Conservation (phyloP, 2,113 vertebrate genomes). For the Pangasianodon hypophthalmus region DNA sequence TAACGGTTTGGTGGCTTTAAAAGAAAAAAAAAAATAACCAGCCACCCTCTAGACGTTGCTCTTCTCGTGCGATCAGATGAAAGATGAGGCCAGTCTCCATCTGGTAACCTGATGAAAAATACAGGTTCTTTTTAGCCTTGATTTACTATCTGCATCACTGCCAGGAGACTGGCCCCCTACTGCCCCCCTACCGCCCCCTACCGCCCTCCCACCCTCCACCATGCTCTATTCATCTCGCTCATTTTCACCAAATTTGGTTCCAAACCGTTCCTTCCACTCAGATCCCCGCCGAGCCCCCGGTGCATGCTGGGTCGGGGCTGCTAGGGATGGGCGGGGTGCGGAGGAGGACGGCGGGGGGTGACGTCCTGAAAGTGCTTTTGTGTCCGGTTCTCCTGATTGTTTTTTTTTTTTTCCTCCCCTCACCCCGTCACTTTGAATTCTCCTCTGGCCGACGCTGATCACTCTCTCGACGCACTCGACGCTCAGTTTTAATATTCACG, state of each 20-base stretch:
- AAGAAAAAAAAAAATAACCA: background rate
- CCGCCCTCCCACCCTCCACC: background rate
- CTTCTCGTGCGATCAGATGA: constrained; percentile 43
- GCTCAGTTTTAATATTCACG: background rate
- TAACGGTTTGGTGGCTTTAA: constrained; percentile 24
- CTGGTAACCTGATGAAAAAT: constrained; percentile 60
- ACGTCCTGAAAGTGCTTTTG: constrained; percentile 30
- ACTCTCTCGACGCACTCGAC: background rate
- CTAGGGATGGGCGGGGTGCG: background rate
- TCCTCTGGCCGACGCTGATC: background rate
- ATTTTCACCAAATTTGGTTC: constrained; percentile 57
- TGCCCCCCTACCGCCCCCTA: background rate
- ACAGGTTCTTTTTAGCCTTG: constrained; percentile 57
- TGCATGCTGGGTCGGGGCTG: constrained; percentile 36
- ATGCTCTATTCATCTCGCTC: constrained; percentile 53
- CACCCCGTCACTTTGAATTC: background rate
- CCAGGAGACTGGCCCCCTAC: constrained; percentile 45
- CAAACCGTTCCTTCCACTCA: constrained; percentile 40
- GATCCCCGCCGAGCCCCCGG: constrained; percentile 10
- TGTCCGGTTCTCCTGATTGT: background rate
- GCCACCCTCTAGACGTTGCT: background rate
- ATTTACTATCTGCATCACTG: constrained; percentile 59
- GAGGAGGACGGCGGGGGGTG: background rate
- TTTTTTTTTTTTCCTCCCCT: background rate
- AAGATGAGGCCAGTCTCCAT: constrained; percentile 53